Conservation (phyloP, 2,797 vertebrate species). For the Sebastes kiyomatsui region DNA sequence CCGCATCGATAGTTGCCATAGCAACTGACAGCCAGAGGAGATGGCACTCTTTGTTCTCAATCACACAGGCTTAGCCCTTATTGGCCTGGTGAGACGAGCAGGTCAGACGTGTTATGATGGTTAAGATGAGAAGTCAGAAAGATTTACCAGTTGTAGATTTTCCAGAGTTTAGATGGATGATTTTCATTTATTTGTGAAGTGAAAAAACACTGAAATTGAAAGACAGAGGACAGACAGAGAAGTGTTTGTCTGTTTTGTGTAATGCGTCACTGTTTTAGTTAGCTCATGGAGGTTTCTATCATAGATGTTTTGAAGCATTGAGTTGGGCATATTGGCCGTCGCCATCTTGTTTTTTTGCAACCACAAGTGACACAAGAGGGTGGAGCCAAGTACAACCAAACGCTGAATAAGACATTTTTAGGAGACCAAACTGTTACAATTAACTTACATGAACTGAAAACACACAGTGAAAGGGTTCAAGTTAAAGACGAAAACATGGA, state of each 20-base stretch:
- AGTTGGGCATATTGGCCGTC: not conserved
- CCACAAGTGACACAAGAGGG: not conserved
- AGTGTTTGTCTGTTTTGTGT: not conserved
- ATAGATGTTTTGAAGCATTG: not conserved
- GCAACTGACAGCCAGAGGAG: conserved; percentile 76
- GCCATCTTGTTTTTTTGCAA: not conserved
- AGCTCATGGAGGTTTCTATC: not conserved
- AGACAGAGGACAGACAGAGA: not conserved
- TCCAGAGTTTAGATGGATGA: not conserved
- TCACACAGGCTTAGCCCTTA: conserved; percentile 23
- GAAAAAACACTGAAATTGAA: not conserved
- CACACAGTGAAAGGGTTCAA: not conserved
- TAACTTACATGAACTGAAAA: not conserved
- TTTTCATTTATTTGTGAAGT: not conserved
- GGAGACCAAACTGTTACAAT: not conserved
- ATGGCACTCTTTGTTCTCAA: conserved; percentile 47
- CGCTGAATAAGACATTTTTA: too few species aligned
- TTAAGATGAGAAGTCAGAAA: not conserved
- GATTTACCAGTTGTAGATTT: not conserved
- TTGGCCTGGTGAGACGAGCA: conserved; percentile 5
- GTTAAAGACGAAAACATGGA: not conserved
- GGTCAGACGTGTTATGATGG: conserved; percentile 10
- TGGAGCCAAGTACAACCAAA: not conserved
- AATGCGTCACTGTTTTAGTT: not conserved
- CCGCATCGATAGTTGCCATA: conserved; percentile 78